A percentile compares a stretch with the other conserved stretches of the same genome.
phyloP scores from a whole-genome alignment of 2,113 vertebrate genomes.

The Mormyrus iriodes region DNA sequence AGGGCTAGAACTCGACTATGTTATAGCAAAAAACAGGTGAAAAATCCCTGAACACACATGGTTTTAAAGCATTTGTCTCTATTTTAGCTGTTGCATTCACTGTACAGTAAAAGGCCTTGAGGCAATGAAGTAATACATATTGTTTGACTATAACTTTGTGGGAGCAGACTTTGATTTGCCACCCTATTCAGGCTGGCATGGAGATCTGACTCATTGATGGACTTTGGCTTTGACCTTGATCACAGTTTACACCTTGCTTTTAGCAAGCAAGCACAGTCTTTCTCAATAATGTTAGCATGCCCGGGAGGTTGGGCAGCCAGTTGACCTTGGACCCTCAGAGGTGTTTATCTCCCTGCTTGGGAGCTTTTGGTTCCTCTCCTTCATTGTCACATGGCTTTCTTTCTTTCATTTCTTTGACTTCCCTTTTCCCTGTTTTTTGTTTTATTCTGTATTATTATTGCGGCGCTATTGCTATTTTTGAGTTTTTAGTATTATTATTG shows the following conservation, averaged over 20 bases:
- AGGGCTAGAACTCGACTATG: neutral
- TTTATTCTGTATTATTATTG: too few species aligned
- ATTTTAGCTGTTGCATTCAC: neutral
- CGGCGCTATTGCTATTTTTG: too few species aligned
- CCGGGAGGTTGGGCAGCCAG: too few species aligned
- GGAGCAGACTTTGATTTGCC: neutral
- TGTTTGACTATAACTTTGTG: neutral
- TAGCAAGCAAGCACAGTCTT: neutral
- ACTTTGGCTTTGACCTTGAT: neutral
- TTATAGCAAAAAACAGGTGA: neutral
- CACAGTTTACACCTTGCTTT: neutral
- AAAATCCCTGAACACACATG: neutral
- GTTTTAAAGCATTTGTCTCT: neutral
- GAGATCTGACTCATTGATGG: neutral
- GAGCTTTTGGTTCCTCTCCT: neutral
- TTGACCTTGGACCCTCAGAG: neutral
- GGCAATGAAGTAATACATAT: neutral
- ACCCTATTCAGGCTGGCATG: neutral
- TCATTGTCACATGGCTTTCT: neutral
- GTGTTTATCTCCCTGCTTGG: neutral
- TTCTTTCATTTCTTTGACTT: neutral
- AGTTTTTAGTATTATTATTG: too few species aligned
- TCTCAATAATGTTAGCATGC: too few species aligned
- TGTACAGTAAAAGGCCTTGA: neutral
- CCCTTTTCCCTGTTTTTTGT: neutral